Base-by-base conservation (phyloP, 2,113 vertebrate genomes). In the Leptodactylus fuscus region DNA sequence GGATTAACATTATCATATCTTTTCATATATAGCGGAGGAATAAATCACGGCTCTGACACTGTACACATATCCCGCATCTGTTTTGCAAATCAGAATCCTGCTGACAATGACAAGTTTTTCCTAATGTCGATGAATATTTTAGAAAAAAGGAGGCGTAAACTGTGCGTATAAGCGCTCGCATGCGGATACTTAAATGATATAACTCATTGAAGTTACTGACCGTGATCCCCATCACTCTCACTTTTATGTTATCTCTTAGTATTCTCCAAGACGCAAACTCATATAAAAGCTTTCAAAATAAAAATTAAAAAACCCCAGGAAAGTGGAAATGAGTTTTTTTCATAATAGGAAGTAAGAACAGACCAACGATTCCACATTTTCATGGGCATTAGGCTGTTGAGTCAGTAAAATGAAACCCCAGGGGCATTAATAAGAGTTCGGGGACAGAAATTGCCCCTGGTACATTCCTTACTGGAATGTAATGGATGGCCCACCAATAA, bases 1-100 rank as follows among this genome's bases (percentile, higher is more conserved):
- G 32, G 81, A 83, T 83, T 83, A 83, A 44, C 48, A 83, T 83
- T 83, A 83, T 58, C 81, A 73, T 83, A 73, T 83, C 67, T 73
- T 74, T 83, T 74, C 69, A 41, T 55, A 58, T 73, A 44, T 6
- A 73, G 48, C 27, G 44, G 49, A 22, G 69, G 9, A 83, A 58
- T 83, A 58, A 73, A 58, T 83, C 81, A 73, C 13, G 32, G 15
- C 11, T 2, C 29, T 27, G 81, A 44, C 49, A 20, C 65, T 55
- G 20, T 15, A 13, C 18, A 3, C 36, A 18, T 36, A 58, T 44
- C 29, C 32, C 36, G 49, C 81, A 58, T 82, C 81, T 81, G 62
- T 81, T 81, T 70, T n/a, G 62, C 80, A 36, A 81, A 70, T 81
- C 49, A 60, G 34, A 58, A 74, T 74, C 53, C n/a, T 58, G 81